Base-by-base conservation (phyloP, 2,888 invertebrate genomes). In the Andrena praecox region DNA sequence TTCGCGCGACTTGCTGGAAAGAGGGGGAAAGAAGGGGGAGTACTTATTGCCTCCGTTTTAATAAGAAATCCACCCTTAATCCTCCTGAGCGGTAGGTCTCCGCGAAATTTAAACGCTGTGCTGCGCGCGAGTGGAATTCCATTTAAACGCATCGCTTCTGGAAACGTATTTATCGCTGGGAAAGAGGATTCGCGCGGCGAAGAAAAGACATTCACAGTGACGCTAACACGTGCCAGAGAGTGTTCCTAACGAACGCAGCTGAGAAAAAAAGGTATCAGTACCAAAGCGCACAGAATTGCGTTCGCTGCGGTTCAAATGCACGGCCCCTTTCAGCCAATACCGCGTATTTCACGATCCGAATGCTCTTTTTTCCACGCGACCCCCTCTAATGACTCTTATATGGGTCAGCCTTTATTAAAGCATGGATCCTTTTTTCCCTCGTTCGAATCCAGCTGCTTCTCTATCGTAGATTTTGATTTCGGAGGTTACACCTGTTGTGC, bases 321-420 rank as follows among this genome's bases (percentile, higher is more conserved):
- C 27, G 10, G 29, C 1, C 50, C 54, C 16, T 71, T 79, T 73
- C 59, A 64, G 52, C 60, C 66, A 52, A 70, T 79, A 81, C 50
- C 68, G 56, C 63, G 63, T 80, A 60, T 70, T 74, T 80, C 50
- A 24, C 69, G 60, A 81, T 80, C 66, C 74, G 62, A 66, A 70
- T 60, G 74, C 80, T 69, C 80, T 69, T 48, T 69, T 27, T 59
- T 52, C 66, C n/a, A 66, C 31, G 31, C n/a, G 69, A 73, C 54
- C 52, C 56, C 42, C 54, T 56, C 66, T 80, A 81, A 81, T 69
- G 70, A 74, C 69, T 66, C 54, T 66, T 35, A 81, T 81, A 48
- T 74, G 54, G 73, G 81, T 81, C 80, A 79, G 54, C 80, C 54
- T 81, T 74, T 80, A 81, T 80, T 73, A 80, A 81, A 69, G 48